Conservation (phyloP, 2,797 vertebrate species). For the Sebastes wilsoni region DNA sequence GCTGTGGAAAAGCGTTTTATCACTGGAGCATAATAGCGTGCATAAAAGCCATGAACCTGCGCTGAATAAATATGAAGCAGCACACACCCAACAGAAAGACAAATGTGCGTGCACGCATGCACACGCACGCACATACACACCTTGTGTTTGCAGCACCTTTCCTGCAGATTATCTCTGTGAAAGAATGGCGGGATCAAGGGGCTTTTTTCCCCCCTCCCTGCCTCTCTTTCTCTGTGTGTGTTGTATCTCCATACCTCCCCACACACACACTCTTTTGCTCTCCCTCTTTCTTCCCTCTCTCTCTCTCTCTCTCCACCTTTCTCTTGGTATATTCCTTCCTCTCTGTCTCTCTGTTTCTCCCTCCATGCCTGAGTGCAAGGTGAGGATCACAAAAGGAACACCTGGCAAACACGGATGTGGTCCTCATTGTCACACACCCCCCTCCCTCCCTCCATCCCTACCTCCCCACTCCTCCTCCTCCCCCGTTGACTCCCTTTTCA, state of each 20-base stretch:
- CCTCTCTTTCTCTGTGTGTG: slow-evolving; percentile 10
- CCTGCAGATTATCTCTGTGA: slow-evolving; percentile 74
- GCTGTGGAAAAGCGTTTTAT: slow-evolving; percentile 74
- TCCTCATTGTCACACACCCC: slow-evolving; percentile 65
- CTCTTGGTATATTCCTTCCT: slow-evolving; percentile 31
- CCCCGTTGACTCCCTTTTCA: slow-evolving; percentile 74
- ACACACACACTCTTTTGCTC: not conserved
- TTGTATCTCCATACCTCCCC: not conserved
- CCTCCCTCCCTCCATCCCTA: not conserved
- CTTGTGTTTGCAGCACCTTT: slow-evolving; percentile 35
- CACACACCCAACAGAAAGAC: slow-evolving; percentile 56
- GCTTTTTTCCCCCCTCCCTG: slow-evolving; percentile 42
- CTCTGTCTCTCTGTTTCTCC: slow-evolving; percentile 35
- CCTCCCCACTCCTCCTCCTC: not conserved
- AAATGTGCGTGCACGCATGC: slow-evolving; percentile 17
- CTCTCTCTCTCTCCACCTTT: slow-evolving; percentile 36
- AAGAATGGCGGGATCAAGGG: slow-evolving; percentile 74
- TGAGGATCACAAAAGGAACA: slow-evolving; percentile 84
- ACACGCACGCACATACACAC: slow-evolving; percentile 8
- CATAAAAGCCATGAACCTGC: slow-evolving; percentile 72
- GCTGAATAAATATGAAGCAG: slow-evolving; percentile 67
- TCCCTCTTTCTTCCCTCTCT: slow-evolving; percentile 14
- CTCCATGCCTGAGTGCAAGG: slow-evolving; percentile 74
- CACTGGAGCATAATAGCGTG: slow-evolving; percentile 69
- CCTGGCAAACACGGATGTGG: slow-evolving; percentile 84